Base-by-base conservation (phyloP, 2,888 invertebrate genomes). In the Synanthedon tipuliformis region DNA sequence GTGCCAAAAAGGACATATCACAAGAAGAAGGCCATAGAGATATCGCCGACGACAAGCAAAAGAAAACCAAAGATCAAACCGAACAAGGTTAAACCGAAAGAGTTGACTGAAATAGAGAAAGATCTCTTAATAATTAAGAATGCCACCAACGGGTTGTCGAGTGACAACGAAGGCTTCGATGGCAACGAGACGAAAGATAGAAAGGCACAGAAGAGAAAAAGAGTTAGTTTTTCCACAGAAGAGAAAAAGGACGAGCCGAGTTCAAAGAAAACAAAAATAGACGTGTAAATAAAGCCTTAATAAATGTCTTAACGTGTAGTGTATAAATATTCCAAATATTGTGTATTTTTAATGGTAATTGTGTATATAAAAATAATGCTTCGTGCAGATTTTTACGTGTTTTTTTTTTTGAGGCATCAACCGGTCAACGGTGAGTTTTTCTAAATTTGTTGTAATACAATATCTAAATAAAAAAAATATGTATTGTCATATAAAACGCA, bases 71-170 rank as follows among this genome's bases (percentile, higher is more conserved):
- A 80, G 56, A 69, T 67, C 1, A 71, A 72, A 0, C 58, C 73
- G 7, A 73, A 78, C 0, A 64, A 77, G 34, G 64, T 71, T 1
- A 83, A 81, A 27, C 81, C 81, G 0, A 71, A 69, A 56, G 81
- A 84, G 52, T 61, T 86, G 0, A 81, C 82, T 0, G 86, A 86
- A 27, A 81, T 87, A 1, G 87, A 87, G 52, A 84, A 85, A 55
- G 87, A 87, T 55, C 61, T 87, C 0, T 57, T 85, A 0, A 85
- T 86, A 1, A 88, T 88, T 2, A 77, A 76, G 52, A 84, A 68
- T 16, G 88, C 86, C 0, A 80, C 81, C 0, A 79, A 69, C 50
- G 67, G 70, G 0, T 53, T 76, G 1, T 78, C 81, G 0, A 84
- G 78, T 16, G 81, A 83, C 49, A 71, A 73, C 0, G 83, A 85